Conservation (phyloP, 1,140 invertebrate species). For the Dreissena rostriformis region DNA sequence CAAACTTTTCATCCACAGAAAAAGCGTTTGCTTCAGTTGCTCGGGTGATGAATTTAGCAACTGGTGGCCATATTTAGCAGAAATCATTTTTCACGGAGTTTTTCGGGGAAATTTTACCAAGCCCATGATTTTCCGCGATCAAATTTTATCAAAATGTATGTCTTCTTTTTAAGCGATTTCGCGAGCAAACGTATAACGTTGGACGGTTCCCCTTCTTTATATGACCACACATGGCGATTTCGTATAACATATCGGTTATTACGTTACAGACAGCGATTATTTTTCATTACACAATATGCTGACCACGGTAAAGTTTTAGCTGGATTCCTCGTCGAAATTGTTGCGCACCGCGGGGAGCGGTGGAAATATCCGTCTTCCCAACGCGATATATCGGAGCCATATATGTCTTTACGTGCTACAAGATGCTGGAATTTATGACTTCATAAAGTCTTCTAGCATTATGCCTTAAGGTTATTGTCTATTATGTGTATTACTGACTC, state of each 20-base stretch:
- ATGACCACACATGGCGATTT: slow-evolving; percentile 8
- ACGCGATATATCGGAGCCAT: too few species aligned
- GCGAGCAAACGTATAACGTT: too few species aligned
- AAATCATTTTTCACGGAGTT: neutral
- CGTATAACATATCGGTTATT: slow-evolving; percentile 41
- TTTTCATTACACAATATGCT: slow-evolving; percentile 33
- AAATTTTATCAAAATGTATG: slow-evolving; percentile 25
- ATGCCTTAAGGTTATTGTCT: too few species aligned
- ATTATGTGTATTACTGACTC: too few species aligned
- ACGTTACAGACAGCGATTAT: slow-evolving; percentile 18
- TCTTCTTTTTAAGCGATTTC: too few species aligned
- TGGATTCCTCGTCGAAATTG: slow-evolving; percentile 24
- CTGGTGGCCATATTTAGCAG: neutral
- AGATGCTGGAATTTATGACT: too few species aligned
- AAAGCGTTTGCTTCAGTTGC: neutral
- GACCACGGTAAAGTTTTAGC: neutral
- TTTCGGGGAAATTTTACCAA: slow-evolving; percentile 2
- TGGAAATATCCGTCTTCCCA: too few species aligned
- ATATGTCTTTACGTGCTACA: too few species aligned
- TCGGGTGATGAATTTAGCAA: neutral
- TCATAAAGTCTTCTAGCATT: too few species aligned
- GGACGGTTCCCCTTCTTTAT: neutral
- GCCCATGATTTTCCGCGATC: slow-evolving; percentile 12
- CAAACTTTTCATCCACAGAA: neutral
- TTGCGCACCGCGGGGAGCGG: slow-evolving; percentile 37